phyloP scores from a whole-genome alignment of 1,140 invertebrate genomes.

The Goniozus legneri region DNA sequence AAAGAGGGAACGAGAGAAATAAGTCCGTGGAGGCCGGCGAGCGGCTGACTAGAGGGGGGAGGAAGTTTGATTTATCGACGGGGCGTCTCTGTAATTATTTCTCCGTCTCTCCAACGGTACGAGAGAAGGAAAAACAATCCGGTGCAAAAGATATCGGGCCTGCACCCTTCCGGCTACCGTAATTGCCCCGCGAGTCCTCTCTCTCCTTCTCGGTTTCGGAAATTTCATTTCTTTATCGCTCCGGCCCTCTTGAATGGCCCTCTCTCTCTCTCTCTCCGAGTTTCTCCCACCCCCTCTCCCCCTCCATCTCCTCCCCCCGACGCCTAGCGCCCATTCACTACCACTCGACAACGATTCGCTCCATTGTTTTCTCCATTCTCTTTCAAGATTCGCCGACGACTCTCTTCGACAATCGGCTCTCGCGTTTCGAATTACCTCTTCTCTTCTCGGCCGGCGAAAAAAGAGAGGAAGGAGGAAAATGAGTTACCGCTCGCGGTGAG shows the following conservation, averaged over 20 bases:
- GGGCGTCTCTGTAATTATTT: constrained; percentile 54
- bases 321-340: constrained; percentile 3
- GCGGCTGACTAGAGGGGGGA: background rate
- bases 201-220: background rate
- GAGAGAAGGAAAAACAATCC: constrained; percentile 12
- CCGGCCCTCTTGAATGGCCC: constrained; percentile 21
- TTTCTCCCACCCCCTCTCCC: constrained; percentile 20
- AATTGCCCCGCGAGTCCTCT: constrained; percentile 25
- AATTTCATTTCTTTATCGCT: constrained; percentile 19
- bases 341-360: too few species aligned
- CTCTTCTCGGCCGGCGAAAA: too few species aligned
- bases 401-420: too few species aligned
- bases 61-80: constrained; percentile 49
- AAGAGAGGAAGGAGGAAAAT: too few species aligned
- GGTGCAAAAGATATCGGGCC: constrained; percentile 10
- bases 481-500: too few species aligned
- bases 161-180: constrained; percentile 48
- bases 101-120: constrained; percentile 34
- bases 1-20: background rate
- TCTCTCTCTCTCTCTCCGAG: constrained; percentile 21
- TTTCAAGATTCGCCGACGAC: too few species aligned
- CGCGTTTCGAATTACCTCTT: too few species aligned
- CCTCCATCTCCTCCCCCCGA: constrained; percentile 11
- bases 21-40: constrained; percentile 5
- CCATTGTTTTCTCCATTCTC: too few species aligned